Evolutionary conservation across 2,888 invertebrate species (phyloP), one percentile per base, ranked within the genome.

Genomic region (Andrena flavipes): DNA sequence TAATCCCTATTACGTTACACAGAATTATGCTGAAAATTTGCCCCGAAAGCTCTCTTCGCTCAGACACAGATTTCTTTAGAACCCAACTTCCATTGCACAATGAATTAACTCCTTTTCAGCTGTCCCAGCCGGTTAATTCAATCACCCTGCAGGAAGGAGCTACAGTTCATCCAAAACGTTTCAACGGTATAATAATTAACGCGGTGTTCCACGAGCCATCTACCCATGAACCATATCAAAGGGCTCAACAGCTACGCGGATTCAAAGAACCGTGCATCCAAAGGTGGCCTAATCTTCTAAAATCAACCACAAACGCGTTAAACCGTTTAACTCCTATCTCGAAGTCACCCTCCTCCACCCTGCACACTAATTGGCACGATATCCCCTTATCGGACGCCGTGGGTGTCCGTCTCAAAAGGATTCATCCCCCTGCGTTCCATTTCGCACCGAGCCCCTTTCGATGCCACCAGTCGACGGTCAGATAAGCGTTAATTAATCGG

Each of bases 401-500:
- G 23, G 56, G 8, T 56, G 23, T 56, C 26, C 10, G 23, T 10
- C 8, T 4, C 56, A 13, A 56, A 56, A 26, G 23, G 56, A 23
- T 23, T 4, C 10, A 13, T 26, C 10, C 23, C 23, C 56, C 23
- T 26, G 23, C 20, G 23, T 56, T 56, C 56, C 23, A 20, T 26
- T 26, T 26, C 56, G 23, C 20, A 26, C 4, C 23, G 56, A 23
- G 23, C 10, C 23, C 56, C 23, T 56, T 56, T 23, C 23, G 56
- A 26, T 26, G 42, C 42, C 42, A 42, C 42, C 42, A 42, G 42
- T 42, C 42, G 42, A 13, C 20, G 23, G 56, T 10, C 10, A 56
- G 56, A 56, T 56, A 56, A 56, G 23, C 56, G 56, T 56, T 56
- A 56, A 56, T 56, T 56, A 56, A 56, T 56, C 56, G 23, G 56